Evolutionary conservation across 1,140 invertebrate species (phyloP).

Genomic region (Dryas iulia): DNA sequence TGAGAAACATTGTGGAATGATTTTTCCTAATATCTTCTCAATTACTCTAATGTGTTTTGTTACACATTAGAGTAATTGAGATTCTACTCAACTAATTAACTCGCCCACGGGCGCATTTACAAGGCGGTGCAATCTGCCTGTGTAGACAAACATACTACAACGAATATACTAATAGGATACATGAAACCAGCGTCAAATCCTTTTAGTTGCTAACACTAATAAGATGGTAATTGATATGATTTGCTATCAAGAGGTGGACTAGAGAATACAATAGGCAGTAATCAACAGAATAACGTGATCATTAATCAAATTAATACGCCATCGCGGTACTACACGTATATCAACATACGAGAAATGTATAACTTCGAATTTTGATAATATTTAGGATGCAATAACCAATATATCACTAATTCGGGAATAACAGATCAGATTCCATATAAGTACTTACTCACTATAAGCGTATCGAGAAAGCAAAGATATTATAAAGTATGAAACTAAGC

Average conservation of each 20-base stretch:
- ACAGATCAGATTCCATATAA: no score
- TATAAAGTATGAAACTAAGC: no score
- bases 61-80: no score
- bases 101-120: no score
- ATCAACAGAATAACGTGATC: neutral
- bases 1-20: no score
- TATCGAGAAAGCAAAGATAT: no score
- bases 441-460: no score
- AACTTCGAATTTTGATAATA: neutral
- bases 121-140: neutral
- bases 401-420: no score
- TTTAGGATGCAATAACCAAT: no score
- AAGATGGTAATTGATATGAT: neutral
- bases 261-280: neutral
- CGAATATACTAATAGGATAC: neutral
- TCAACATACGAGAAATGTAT: neutral
- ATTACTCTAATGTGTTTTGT: no score
- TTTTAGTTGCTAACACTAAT: neutral
- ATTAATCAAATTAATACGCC: neutral
- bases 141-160: neutral
- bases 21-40: no score
- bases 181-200: neutral
- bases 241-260: neutral
- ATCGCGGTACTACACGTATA: neutral
- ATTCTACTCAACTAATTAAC: no score